Conservation (phyloP, 2,113 vertebrate species). For the Lathamus discolor region DNA sequence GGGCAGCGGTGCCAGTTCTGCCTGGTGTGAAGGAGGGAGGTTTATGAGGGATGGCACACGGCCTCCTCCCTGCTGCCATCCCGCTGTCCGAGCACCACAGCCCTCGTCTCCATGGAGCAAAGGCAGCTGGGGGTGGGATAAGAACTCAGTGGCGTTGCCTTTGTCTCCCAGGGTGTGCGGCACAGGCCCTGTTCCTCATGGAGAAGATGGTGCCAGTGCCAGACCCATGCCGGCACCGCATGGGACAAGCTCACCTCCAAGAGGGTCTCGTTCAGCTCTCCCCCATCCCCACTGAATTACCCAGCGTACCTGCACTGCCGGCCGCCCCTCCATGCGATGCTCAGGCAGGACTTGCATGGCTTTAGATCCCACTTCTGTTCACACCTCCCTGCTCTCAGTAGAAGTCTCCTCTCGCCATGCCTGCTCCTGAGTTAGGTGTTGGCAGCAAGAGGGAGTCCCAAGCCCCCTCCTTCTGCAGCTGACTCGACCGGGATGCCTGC, state of each 20-base stretch:
- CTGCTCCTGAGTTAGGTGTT: background rate
- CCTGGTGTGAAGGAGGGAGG: background rate
- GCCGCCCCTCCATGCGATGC: background rate
- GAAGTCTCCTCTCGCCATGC: accelerated
- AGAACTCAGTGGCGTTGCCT: constrained; percentile 75
- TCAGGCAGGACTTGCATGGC: background rate
- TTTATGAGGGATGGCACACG: background rate
- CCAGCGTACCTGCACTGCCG: background rate
- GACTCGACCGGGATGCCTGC: background rate
- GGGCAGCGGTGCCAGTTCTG: background rate
- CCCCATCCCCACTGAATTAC: background rate
- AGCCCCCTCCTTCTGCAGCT: background rate
- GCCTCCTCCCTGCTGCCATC: background rate
- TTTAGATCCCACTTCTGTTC: background rate
- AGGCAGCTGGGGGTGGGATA: background rate
- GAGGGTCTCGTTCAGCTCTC: background rate
- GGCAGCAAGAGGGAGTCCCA: background rate
- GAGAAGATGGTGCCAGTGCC: background rate
- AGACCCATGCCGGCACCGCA: background rate
- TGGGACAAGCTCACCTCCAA: background rate
- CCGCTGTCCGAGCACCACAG: background rate
- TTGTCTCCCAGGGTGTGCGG: background rate
- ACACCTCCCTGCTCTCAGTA: background rate
- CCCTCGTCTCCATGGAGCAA: background rate
- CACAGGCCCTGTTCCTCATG: background rate